Base-by-base conservation (phyloP, 2,797 vertebrate genomes). In the Neoniphon sammara region DNA sequence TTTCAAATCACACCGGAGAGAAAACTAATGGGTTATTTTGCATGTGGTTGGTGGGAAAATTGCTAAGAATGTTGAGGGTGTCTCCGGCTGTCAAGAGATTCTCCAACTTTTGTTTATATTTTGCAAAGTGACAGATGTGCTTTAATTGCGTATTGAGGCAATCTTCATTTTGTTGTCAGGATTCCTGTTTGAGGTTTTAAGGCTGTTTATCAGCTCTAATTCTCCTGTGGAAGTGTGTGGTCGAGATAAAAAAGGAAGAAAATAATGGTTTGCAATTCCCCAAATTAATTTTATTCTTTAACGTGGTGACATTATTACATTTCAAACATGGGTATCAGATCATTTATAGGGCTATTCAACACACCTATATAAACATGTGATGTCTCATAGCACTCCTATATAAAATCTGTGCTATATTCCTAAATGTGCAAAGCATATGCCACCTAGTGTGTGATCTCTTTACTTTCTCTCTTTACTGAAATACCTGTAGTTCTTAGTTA, bases 21-120 rank as follows among this genome's bases (percentile, higher is more conserved):
- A 84, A 70, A 56, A 1, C 1, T 55, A 46, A 78, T 34, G n/a
- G 14, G 62, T 66, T 68, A 39, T 63, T 81, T 66, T 75, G 17
- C 2, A 30, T 67, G 20, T 56, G 34, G 42, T 44, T 52, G 49
- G 44, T 69, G 44, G 31, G 5, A 44, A 57, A 59, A 66, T 61
- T 63, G 58, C 60, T 34, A 66, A 62, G 54, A 34, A 72, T 54
- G 50, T 66, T 79, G n/a, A 72, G 14, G 46, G 14, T 1, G 49
- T 10, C 30, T 69, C 34, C 68, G 27, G 62, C 59, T 75, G 58
- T 75, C 76, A 62, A n/a, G 53, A 75, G 53, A 63, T 42, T 68
- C 39, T 58, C 31, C 65, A 66, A 77, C 76, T 69, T 81, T 73
- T 77, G 66, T 72, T 82, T 54, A 5, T 25, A 15, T 69, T 66